phyloP scores from a whole-genome alignment of 2,888 invertebrate species.

The Uloborus plumipes region DNA sequence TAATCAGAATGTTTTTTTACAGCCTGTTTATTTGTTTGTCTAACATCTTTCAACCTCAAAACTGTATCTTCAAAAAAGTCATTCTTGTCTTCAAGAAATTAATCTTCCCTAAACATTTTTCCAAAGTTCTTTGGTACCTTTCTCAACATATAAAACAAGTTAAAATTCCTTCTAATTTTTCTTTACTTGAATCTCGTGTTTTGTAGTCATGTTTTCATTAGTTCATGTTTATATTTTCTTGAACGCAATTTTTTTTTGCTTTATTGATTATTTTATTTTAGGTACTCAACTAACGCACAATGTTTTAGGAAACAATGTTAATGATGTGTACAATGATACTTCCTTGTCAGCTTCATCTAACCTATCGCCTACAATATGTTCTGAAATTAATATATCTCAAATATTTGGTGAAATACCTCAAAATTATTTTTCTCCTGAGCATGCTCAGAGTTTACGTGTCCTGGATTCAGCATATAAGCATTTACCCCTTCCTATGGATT shows the following conservation, averaged over 20 bases:
- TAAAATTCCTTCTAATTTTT: neutral
- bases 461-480: constrained; percentile 94
- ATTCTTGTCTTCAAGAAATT: too few relatives aligned
- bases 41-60: too few relatives aligned
- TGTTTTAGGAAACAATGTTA: constrained; percentile 33
- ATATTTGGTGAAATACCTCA: constrained; percentile 52
- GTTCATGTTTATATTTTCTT: neutral
- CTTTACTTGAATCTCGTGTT: neutral
- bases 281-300: constrained; percentile 53
- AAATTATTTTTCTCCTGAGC: constrained; percentile 69
- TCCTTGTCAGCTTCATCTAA: constrained; percentile 22
- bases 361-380: constrained; percentile 8
- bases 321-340: constrained; percentile 37
- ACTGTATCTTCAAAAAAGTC: too few relatives aligned
- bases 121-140: neutral
- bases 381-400: constrained; percentile 36
- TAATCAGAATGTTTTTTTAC: too few relatives aligned
- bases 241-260: neutral
- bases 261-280: constrained; percentile 18
- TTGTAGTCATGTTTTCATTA: neutral
- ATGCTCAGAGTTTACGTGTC: constrained; percentile 79
- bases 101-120: too few relatives aligned
- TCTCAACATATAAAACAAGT: neutral
- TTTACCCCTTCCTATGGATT: constrained; percentile 96
- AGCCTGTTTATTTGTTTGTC: too few relatives aligned